A percentile compares a stretch with the other conserved stretches of the same genome.
Conservation (phyloP, 2,888 invertebrate species). For the Noctua janthina region DNA sequence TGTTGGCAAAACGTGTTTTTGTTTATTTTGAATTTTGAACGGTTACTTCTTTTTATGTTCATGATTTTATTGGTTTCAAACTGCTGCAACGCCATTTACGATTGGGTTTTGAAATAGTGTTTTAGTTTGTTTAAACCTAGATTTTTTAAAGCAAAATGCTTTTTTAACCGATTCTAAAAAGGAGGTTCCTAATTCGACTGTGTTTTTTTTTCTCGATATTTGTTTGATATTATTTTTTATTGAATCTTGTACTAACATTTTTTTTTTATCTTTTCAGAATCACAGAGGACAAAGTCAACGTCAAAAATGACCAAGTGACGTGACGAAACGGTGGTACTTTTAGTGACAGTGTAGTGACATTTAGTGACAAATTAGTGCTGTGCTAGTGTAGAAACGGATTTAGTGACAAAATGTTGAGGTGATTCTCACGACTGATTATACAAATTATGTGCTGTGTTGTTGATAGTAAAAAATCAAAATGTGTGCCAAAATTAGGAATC, state of each 20-base stretch:
- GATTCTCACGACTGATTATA: slow-evolving; percentile 70
- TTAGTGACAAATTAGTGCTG: slow-evolving; percentile 70
- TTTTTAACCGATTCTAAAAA: neutral
- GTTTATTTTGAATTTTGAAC: slow-evolving; percentile 31
- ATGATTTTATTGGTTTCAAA: slow-evolving; percentile 2
- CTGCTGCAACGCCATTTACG: neutral
- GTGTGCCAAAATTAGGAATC: slow-evolving; percentile 81
- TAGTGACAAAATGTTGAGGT: slow-evolving; percentile 79
- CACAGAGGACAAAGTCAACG: slow-evolving; percentile 30
- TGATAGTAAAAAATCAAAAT: slow-evolving; percentile 76
- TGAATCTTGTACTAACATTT: slow-evolving; percentile 22
- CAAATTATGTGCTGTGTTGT: slow-evolving; percentile 81
- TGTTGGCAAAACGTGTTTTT: slow-evolving; percentile 12
- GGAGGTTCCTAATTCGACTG: no score
- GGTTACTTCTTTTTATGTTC: neutral
- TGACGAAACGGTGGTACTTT: slow-evolving; percentile 43
- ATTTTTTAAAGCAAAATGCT: neutral
- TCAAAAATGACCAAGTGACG: slow-evolving; percentile 56
- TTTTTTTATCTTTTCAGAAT: slow-evolving; percentile 53
- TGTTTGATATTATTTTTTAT: neutral
- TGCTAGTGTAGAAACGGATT: slow-evolving; percentile 65
- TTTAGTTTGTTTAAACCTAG: neutral
- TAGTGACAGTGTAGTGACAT: slow-evolving; percentile 64
- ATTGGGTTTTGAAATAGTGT: neutral
- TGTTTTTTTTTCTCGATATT: neutral